phyloP scores from a whole-genome alignment of 2,888 invertebrate genomes.

The Drepana falcataria region DNA sequence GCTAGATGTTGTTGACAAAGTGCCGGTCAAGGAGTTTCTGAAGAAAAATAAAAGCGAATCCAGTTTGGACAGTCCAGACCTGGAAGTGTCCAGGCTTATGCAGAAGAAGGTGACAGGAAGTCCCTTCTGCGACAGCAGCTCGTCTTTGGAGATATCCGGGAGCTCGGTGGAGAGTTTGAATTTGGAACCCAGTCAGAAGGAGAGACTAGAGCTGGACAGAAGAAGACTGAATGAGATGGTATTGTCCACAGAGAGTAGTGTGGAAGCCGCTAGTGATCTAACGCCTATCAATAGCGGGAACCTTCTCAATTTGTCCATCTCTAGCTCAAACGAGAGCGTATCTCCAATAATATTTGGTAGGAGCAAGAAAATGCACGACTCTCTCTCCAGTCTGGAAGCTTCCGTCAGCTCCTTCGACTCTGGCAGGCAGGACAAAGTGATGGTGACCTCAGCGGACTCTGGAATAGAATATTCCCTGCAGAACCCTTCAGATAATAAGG shows the following conservation, averaged over 20 bases:
- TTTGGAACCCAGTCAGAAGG: conserved; percentile 34
- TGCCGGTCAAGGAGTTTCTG: conserved; percentile 63
- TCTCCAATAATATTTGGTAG: conserved; percentile 68
- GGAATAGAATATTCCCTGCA: conserved; percentile 71
- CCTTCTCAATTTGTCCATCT: conserved; percentile 57
- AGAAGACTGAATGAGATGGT: conserved; percentile 44
- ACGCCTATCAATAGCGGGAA: conserved; percentile 56
- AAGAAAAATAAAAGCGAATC: conserved; percentile 76
- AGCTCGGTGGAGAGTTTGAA: conserved; percentile 73
- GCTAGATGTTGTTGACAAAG: conserved; percentile 38
- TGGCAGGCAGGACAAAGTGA: conserved; percentile 53
- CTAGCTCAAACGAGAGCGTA: conserved; percentile 69
- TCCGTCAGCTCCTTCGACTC: conserved; percentile 74
- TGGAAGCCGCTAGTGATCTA: conserved; percentile 65
- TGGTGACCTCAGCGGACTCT: conserved; percentile 71
- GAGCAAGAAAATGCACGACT: conserved; percentile 63
- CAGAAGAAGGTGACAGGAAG: conserved; percentile 53
- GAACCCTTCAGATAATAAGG: conserved; percentile 55
- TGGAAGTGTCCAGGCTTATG: conserved; percentile 73
- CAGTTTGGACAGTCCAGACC: conserved; percentile 72
- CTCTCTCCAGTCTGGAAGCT: conserved; percentile 69
- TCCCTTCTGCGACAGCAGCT: conserved; percentile 67
- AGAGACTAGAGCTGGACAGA: conserved; percentile 47
- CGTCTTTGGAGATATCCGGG: conserved; percentile 69
- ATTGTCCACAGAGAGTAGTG: conserved; percentile 60